A percentile compares a stretch with the other conserved stretches of the same genome.
phyloP scores from a whole-genome alignment of 2,888 invertebrate species.

The Xanthorhoe designata region DNA sequence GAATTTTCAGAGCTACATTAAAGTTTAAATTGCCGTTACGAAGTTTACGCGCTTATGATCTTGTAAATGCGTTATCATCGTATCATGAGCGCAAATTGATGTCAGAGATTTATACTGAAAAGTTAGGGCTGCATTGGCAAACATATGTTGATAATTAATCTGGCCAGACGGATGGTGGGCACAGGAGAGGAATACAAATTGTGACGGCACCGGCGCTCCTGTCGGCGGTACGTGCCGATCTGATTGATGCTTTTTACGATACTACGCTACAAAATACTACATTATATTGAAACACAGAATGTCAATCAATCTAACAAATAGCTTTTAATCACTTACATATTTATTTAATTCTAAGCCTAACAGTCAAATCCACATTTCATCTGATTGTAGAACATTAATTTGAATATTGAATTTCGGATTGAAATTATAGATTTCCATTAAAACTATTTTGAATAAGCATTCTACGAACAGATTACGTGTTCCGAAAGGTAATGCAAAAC shows the following conservation, averaged over 20 bases:
- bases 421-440: slow-evolving; percentile 21
- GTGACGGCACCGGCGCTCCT: slow-evolving; percentile 53
- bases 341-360: background rate
- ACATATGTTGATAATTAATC: slow-evolving; percentile 83
- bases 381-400: background rate
- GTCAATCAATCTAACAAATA: background rate
- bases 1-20: slow-evolving; percentile 43
- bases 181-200: slow-evolving; percentile 79
- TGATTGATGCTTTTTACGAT: slow-evolving; percentile 30
- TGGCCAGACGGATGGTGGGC: slow-evolving; percentile 74
- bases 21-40: slow-evolving; percentile 53
- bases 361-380: background rate
- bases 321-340: background rate
- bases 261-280: slow-evolving; percentile 12
- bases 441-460: slow-evolving; percentile 35
- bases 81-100: slow-evolving; percentile 42
- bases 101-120: slow-evolving; percentile 69
- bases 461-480: slow-evolving; percentile 31
- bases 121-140: slow-evolving; percentile 80
- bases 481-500: slow-evolving; percentile 42
- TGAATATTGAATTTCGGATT: slow-evolving; percentile 1
- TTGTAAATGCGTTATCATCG: slow-evolving; percentile 33
- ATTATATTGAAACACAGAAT: background rate
- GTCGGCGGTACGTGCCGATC: slow-evolving; percentile 43
- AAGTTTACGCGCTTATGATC: slow-evolving; percentile 39